Base-by-base conservation (phyloP, 2,888 invertebrate species). In the Tachina fera region DNA sequence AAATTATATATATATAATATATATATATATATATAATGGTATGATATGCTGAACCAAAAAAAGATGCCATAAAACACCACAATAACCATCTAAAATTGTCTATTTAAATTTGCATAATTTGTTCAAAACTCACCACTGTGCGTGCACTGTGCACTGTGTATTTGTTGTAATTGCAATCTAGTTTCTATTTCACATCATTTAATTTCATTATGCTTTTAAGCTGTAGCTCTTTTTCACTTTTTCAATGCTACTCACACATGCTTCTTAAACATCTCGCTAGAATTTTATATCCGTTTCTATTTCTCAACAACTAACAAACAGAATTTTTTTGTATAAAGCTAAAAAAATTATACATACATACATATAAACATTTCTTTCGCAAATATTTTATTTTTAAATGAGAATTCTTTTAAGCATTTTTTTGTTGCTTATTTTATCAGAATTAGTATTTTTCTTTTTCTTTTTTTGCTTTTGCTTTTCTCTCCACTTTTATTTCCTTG, bases 141-240 rank as follows among this genome's bases (percentile, higher is more conserved):
- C 78, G 78, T 78, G 78, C 78, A 49, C 11, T 13, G 61, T 53
- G 67, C 31, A 31, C 31, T 31, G 31, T 31, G 31, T 31, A 31
- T 31, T 31, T 31, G 6, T 31, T 31, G 9, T 22, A 83, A 83
- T 22, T 65, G 41, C 63, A 79, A 74, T 83, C 74, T 83, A 83
- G 83, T 83, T 78, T 83, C 53, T 56, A 60, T 56, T 74, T 74
- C 83, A 75, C 83, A 83, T 83, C 68, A 83, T 72, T 78, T 70
- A 70, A 61, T 70, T 78, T 70, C 78, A 78, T 70, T 53, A 78
- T 60, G 60, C 47, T 65, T 31, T 75, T 75, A 2, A 1, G 31
- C 31, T 53, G 39, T 14, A 39, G 67, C 58, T 67, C 67, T 51
- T 70, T 70, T 60, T 58, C 68, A 49, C 58, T 22, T 56, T 49